A percentile compares a stretch with the other conserved stretches of the same genome.
phyloP scores from a whole-genome alignment of 2,888 invertebrate genomes.

The Chrysodeixis includens region DNA sequence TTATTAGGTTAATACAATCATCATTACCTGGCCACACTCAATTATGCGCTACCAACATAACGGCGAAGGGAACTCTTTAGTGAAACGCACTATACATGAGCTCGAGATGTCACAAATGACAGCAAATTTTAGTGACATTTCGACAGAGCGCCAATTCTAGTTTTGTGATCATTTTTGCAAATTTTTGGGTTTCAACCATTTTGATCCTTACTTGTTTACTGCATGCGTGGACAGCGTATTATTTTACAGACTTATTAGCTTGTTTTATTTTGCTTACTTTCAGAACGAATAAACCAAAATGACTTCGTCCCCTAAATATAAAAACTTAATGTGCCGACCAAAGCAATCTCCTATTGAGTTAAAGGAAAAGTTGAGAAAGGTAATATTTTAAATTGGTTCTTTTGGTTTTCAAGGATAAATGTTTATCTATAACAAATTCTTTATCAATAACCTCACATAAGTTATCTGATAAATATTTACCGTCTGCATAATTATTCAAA shows the following conservation, averaged over 20 bases:
- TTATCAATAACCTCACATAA: not conserved
- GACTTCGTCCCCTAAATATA: slow-evolving; percentile 78
- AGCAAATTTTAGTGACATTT: not conserved
- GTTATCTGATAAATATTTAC: too few relatives aligned
- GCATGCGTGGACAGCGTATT: not conserved
- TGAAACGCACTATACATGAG: too few relatives aligned
- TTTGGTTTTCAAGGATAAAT: not conserved
- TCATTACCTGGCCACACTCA: too few relatives aligned
- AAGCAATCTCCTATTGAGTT: slow-evolving; percentile 81
- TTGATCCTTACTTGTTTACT: not conserved
- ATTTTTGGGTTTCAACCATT: not conserved
- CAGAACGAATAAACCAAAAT: slow-evolving; percentile 51
- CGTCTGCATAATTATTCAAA: too few relatives aligned
- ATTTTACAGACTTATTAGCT: not conserved
- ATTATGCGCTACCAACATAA: too few relatives aligned
- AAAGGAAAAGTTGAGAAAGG: slow-evolving; percentile 85
- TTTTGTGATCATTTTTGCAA: not conserved
- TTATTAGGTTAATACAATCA: too few relatives aligned
- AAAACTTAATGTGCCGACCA: slow-evolving; percentile 71
- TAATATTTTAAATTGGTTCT: slow-evolving; percentile 42
- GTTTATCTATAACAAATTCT: not conserved
- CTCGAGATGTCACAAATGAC: not conserved
- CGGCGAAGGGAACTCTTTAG: too few relatives aligned
- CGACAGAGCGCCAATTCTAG: not conserved
- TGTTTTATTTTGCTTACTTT: not conserved